These are phyloP conservation scores for Acyrthosiphon pisum DNA, from an alignment of 1,140 invertebrate genomes.

Conservation along the genomic window DNA sequence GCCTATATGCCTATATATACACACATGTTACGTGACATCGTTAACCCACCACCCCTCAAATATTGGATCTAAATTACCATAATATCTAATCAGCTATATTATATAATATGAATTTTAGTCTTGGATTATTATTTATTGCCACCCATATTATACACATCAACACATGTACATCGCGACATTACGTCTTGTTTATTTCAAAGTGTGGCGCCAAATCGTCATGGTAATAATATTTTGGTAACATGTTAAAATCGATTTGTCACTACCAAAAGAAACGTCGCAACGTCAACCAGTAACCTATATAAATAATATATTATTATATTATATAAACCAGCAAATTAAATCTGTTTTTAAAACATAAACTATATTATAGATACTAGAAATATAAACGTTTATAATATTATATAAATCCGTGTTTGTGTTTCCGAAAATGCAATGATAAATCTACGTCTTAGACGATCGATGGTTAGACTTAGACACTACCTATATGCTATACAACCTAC, in stretches of 20 bases:
- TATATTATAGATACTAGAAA: not conserved
- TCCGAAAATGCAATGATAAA: not conserved
- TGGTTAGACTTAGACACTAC: no score
- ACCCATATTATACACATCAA: not conserved
- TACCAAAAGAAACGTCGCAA: not conserved
- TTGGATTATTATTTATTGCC: no score
- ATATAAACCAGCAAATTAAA: not conserved
- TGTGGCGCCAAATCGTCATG: constrained; percentile 36
- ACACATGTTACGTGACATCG: not conserved
- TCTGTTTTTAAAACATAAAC: not conserved
- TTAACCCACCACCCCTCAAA: not conserved
- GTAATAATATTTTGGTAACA: constrained; percentile 20
- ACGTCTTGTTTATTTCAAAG: constrained; percentile 26
- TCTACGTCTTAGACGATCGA: not conserved
- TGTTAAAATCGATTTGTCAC: constrained; percentile 31
- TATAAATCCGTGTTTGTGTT: not conserved
- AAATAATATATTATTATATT: not conserved
- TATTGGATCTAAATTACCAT: not conserved
- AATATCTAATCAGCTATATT: not conserved
- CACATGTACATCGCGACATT: not conserved
- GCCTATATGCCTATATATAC: not conserved
- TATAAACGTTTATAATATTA: not conserved
- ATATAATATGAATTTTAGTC: not conserved
- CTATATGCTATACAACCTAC: not conserved
- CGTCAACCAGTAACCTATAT: not conserved